Conservation (phyloP, 2,113 vertebrate genomes). For the Sinocyclocheilus grahami region DNA sequence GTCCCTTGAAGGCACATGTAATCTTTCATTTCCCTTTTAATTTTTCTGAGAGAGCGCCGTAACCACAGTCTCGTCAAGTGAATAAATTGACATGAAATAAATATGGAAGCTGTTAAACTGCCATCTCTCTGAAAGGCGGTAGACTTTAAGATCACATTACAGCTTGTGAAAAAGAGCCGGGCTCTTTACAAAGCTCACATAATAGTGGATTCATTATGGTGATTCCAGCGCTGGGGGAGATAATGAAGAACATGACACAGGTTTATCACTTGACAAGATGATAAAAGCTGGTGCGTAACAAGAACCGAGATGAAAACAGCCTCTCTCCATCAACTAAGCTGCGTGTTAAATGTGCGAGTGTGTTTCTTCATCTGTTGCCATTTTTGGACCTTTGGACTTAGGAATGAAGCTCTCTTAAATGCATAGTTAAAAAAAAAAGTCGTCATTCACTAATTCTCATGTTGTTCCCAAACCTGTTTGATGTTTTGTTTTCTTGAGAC, state of each 20-base stretch:
- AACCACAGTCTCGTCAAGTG: neutral
- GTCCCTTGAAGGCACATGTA: neutral
- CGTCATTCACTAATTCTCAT: neutral
- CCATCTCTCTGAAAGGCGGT: conserved; percentile 15
- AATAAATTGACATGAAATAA: conserved; percentile 39
- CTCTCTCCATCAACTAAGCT: conserved; percentile 1
- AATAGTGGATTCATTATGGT: conserved; percentile 28
- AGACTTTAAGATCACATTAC: conserved; percentile 24
- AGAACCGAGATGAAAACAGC: neutral
- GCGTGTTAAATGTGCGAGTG: neutral
- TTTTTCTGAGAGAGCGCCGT: neutral
- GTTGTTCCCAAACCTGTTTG: neutral
- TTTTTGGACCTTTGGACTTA: neutral
- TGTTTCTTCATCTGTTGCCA: neutral
- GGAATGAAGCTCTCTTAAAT: neutral
- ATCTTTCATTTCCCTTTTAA: conserved; percentile 9
- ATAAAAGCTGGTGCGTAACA: conserved; percentile 23
- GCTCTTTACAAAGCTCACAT: conserved; percentile 36
- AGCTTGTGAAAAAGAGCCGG: neutral
- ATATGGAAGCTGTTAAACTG: conserved; percentile 36
- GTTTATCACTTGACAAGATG: conserved; percentile 43
- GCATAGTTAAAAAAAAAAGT: neutral
- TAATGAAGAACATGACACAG: conserved; percentile 42
- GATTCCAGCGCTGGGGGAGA: neutral
- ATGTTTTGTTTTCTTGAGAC: neutral